phyloP scores from a whole-genome alignment of 2,888 invertebrate species.

The Galerucella nymphaeae region DNA sequence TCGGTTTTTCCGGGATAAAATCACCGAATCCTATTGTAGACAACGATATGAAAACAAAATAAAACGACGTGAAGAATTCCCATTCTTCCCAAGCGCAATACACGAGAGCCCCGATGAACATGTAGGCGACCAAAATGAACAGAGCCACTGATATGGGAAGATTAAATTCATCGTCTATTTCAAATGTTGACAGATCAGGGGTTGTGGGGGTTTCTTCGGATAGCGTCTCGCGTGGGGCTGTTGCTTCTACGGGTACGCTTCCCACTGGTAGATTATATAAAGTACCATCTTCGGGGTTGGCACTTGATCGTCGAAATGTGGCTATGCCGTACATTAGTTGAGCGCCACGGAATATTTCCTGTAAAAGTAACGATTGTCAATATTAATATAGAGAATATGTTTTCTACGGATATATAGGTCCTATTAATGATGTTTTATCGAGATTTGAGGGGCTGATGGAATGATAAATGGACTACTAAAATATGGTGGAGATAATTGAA shows the following conservation, averaged over 20 bases:
- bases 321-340: slow-evolving; percentile 85
- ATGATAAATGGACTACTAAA: no score
- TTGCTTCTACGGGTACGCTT: neutral
- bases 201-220: slow-evolving; percentile 75
- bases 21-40: slow-evolving; percentile 98
- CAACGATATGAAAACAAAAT: slow-evolving; percentile 97
- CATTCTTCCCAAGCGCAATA: slow-evolving; percentile 85
- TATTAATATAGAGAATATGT: no score
- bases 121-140: slow-evolving; percentile 84
- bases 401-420: no score
- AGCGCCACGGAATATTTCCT: slow-evolving; percentile 87
- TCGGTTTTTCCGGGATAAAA: slow-evolving; percentile 82
- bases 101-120: slow-evolving; percentile 85
- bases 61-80: slow-evolving; percentile 94
- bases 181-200: slow-evolving; percentile 81
- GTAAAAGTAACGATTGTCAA: slow-evolving; percentile 54
- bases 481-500: no score
- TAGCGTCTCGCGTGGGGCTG: neutral
- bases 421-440: no score
- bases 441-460: no score
- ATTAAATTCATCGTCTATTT: slow-evolving; percentile 94
- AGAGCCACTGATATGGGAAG: slow-evolving; percentile 92
- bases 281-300: slow-evolving; percentile 41
- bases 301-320: slow-evolving; percentile 74
- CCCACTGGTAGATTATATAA: neutral